Percentiles rank a stretch among this genome's conserved stretches.
These are phyloP conservation scores for Coenonympha arcania DNA, from an alignment of 2,888 invertebrate genomes.

Conservation along the genomic window DNA sequence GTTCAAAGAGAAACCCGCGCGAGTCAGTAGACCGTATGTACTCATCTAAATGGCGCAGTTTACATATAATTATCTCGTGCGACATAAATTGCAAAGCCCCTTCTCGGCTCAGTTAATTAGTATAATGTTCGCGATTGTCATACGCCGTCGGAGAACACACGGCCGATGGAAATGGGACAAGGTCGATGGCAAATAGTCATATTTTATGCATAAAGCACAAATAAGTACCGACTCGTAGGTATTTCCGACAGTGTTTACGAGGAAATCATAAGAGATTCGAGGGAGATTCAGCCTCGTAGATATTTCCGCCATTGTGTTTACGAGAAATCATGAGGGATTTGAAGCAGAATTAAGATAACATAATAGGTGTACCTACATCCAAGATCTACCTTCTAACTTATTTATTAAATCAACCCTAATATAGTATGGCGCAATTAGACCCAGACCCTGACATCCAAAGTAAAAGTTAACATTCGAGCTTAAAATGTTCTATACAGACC, in stretches of 20 bases:
- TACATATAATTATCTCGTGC: slow-evolving; percentile 21
- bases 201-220: slow-evolving; percentile 5
- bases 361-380: too few relatives aligned
- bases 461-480: too few relatives aligned
- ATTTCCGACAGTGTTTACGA: neutral
- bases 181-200: slow-evolving; percentile 5
- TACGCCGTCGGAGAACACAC: slow-evolving; percentile 1
- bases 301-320: too few relatives aligned
- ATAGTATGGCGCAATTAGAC: too few relatives aligned
- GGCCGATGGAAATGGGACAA: slow-evolving; percentile 3
- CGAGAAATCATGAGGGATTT: too few relatives aligned
- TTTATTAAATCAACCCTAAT: too few relatives aligned
- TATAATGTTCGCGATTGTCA: slow-evolving; percentile 13
- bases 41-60: slow-evolving; percentile 16
- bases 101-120: slow-evolving; percentile 20
- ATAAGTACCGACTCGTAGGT: neutral
- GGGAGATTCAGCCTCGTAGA: neutral
- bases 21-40: neutral
- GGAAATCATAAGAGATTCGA: neutral
- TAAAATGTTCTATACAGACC: too few relatives aligned
- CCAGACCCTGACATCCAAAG: too few relatives aligned
- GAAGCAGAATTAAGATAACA: too few relatives aligned
- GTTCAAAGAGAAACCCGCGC: neutral
- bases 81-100: slow-evolving; percentile 15
- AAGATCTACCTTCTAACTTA: too few relatives aligned